Percentiles rank a stretch among this genome's conserved stretches.
These are phyloP conservation scores for Neopelma chrysocephalum DNA, from an alignment of 2,797 vertebrate genomes.

Conservation along the genomic window DNA sequence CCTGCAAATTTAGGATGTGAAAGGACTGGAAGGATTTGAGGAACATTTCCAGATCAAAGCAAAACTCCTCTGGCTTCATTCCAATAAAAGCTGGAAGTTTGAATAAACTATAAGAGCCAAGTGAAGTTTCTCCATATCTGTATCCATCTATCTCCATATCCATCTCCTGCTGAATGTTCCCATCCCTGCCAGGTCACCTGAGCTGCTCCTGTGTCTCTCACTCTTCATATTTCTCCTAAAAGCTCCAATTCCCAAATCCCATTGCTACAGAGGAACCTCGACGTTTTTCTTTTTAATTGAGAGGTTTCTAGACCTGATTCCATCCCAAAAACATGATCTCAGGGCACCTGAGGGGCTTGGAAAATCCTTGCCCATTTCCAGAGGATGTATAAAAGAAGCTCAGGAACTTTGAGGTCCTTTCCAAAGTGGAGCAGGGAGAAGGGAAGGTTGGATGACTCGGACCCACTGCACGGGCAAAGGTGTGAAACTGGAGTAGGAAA, in stretches of 20 bases:
- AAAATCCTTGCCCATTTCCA: not conserved
- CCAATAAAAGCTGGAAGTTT: not conserved
- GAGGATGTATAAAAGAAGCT: not conserved
- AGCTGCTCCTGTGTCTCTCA: not conserved
- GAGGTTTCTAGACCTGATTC: not conserved
- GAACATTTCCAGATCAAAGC: not conserved
- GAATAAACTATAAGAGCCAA: not conserved
- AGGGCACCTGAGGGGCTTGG: not conserved
- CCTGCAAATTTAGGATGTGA: accelerated
- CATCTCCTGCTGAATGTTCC: not conserved
- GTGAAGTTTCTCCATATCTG: not conserved
- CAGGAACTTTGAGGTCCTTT: not conserved
- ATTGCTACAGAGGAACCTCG: accelerated
- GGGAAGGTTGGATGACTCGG: accelerated
- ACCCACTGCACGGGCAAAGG: not conserved
- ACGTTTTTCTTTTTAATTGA: not conserved
- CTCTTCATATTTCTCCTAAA: not conserved
- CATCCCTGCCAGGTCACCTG: not conserved
- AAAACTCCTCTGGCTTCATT: not conserved
- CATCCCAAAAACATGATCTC: not conserved
- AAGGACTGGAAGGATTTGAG: not conserved
- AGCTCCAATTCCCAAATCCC: not conserved
- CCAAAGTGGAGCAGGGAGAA: not conserved
- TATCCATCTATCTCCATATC: too few relatives aligned
- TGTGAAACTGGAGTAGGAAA: not conserved